These are phyloP conservation scores for Deilephila elpenor DNA, from an alignment of 2,888 invertebrate species.

Conservation along the genomic window DNA sequence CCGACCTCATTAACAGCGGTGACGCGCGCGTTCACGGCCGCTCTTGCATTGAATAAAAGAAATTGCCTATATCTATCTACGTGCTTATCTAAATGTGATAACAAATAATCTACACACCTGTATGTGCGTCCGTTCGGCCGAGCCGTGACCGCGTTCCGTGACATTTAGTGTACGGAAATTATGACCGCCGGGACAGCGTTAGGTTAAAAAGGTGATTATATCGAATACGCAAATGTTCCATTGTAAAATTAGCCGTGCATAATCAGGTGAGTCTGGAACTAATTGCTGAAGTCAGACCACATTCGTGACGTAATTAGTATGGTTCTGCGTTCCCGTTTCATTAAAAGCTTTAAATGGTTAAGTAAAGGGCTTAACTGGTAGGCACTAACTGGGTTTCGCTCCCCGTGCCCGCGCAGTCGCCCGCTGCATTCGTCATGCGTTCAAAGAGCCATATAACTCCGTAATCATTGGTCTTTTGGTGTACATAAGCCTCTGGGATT, in stretches of 20 bases:
- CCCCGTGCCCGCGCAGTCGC: neutral
- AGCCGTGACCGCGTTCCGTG: conserved; percentile 4
- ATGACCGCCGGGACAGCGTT: neutral
- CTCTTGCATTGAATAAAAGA: conserved; percentile 2
- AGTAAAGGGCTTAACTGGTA: neutral
- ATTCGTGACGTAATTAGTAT: neutral
- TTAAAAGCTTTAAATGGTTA: neutral
- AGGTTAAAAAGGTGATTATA: no score
- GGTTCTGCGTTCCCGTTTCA: no score
- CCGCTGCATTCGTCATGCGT: neutral
- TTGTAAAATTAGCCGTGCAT: neutral
- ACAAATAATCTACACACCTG: conserved; percentile 1
- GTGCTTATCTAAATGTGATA: conserved; percentile 11
- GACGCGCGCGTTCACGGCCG: neutral
- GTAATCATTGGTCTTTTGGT: neutral
- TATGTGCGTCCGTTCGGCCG: neutral
- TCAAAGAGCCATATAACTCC: neutral
- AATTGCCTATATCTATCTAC: conserved; percentile 12
- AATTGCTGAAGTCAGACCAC: neutral
- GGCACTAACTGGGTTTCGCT: neutral
- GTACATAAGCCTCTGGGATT: neutral
- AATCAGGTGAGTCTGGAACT: neutral
- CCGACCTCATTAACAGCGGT: conserved; percentile 44
- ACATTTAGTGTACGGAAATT: neutral
- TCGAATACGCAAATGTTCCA: no score